phyloP scores from a whole-genome alignment of 1,140 invertebrate species.

The Arctopsyche grandis region DNA sequence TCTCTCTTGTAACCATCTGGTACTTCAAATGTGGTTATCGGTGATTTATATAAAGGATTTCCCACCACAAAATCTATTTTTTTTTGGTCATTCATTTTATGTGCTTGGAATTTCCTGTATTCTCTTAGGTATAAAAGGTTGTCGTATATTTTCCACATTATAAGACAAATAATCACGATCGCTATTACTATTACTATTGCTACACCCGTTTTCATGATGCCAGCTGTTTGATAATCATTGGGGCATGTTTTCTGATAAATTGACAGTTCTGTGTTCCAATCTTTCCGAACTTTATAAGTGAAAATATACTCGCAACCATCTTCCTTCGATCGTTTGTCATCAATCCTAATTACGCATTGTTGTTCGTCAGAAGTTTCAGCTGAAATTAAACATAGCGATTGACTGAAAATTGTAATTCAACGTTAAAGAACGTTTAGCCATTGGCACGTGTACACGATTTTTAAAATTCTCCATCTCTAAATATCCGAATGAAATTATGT shows the following conservation, averaged over 20 bases:
- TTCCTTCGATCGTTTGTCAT: neutral
- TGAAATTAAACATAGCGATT: neutral
- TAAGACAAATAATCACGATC: constrained; percentile 54
- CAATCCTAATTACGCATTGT: neutral
- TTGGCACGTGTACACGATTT: too few relatives aligned
- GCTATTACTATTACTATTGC: neutral
- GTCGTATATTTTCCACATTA: constrained; percentile 61
- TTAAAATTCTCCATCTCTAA: too few relatives aligned
- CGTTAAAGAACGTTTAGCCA: neutral
- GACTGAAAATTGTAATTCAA: neutral
- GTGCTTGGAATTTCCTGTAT: constrained; percentile 63
- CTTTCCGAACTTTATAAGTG: neutral
- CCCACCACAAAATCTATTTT: constrained; percentile 58
- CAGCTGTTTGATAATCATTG: neutral
- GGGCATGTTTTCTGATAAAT: neutral
- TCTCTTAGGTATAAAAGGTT: constrained; percentile 64
- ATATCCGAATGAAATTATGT: too few relatives aligned
- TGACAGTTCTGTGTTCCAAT: neutral
- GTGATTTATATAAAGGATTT: constrained; percentile 68
- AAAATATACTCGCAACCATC: neutral
- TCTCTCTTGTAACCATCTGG: constrained; percentile 64
- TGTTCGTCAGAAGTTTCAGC: neutral
- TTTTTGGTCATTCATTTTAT: constrained; percentile 63
- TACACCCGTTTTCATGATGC: constrained; percentile 59
- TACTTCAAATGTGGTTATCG: constrained; percentile 65